Conservation (phyloP, 2,797 vertebrate genomes). For the Sebastes hubbsi region DNA sequence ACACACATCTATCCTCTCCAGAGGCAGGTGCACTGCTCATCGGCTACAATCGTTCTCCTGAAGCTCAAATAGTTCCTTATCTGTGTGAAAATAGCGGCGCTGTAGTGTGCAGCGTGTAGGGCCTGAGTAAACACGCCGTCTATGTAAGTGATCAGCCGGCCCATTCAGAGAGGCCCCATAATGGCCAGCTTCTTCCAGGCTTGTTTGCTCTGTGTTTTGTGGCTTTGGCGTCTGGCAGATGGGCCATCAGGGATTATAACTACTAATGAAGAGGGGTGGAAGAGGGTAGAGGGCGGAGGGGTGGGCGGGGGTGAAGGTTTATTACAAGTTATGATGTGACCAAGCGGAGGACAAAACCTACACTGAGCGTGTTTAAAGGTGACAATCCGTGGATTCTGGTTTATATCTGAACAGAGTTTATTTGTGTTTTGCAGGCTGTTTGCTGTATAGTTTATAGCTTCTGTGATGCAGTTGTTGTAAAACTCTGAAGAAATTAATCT, state of each 20-base stretch:
- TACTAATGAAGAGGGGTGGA: constrained; percentile 70
- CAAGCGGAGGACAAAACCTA: not conserved
- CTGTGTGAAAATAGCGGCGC: constrained; percentile 39
- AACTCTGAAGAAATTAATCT: not conserved
- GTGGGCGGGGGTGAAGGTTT: not conserved
- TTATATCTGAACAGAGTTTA: not conserved
- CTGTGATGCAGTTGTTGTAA: not conserved
- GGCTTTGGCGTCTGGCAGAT: constrained; percentile 75
- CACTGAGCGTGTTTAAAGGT: not conserved
- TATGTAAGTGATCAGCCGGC: constrained; percentile 42
- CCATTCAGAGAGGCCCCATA: constrained; percentile 65
- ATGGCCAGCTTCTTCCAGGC: constrained; percentile 51
- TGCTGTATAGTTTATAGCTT: not conserved
- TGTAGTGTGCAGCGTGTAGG: constrained; percentile 7
- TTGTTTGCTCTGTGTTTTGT: constrained; percentile 77
- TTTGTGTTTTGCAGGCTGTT: not conserved
- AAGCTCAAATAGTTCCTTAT: constrained; percentile 51
- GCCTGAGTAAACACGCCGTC: constrained; percentile 64
- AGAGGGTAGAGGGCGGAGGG: not conserved
- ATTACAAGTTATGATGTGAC: constrained; percentile 40
- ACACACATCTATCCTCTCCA: not conserved
- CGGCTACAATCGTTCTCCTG: constrained; percentile 24
- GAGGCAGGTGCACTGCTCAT: constrained; percentile 43
- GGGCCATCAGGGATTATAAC: constrained; percentile 76
- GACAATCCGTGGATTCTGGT: not conserved